Evolutionary conservation across 2,888 invertebrate species (phyloP).

Genomic region (Drosophila infuscata): DNA sequence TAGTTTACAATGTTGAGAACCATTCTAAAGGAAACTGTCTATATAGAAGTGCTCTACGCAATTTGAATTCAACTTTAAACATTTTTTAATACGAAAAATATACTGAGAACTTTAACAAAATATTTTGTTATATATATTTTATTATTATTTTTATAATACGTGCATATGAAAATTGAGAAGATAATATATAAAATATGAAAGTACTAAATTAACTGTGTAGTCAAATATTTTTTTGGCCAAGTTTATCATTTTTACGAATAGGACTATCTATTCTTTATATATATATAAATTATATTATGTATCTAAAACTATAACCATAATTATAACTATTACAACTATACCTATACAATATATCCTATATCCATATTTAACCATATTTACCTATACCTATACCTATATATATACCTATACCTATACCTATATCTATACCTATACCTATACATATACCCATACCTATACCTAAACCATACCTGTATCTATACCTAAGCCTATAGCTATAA

Average conservation of each 20-base stretch:
- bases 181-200: background rate
- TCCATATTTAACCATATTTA: too few species aligned
- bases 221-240: background rate
- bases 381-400: too few species aligned
- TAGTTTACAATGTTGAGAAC: background rate
- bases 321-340: background rate
- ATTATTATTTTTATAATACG: too few species aligned
- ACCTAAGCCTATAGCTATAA: background rate
- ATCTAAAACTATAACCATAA: too few species aligned
- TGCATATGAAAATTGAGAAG: background rate
- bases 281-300: too few species aligned
- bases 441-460: background rate
- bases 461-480: rapidly evolving
- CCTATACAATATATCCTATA: too few species aligned
- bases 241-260: background rate
- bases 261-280: background rate
- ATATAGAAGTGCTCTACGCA: background rate
- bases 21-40: background rate
- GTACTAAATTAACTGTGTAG: too few species aligned
- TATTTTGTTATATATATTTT: background rate
- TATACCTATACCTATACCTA: too few species aligned
- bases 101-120: background rate
- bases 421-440: background rate
- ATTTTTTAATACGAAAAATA: background rate
- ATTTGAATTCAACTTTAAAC: background rate